Percentiles rank a stretch among this genome's conserved stretches.
These are phyloP conservation scores for Orthosia gothica DNA, from an alignment of 2,888 invertebrate species.

Conservation along the genomic window DNA sequence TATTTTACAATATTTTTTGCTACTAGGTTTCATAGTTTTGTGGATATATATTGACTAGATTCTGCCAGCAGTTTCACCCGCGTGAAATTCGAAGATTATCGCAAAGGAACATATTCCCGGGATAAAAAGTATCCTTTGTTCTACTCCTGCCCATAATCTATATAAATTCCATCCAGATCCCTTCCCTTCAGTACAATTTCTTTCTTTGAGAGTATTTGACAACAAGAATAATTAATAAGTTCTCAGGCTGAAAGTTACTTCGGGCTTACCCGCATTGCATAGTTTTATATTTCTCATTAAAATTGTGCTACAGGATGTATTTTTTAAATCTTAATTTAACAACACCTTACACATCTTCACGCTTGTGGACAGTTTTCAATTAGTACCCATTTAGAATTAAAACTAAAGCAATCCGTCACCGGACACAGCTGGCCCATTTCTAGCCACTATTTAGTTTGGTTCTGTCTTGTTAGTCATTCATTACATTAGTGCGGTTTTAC, in stretches of 20 bases:
- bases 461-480: conserved; percentile 91
- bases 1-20: background rate
- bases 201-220: background rate
- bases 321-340: conserved; percentile 50
- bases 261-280: background rate
- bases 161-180: no score
- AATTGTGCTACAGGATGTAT: conserved; percentile 27
- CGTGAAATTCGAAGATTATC: no score
- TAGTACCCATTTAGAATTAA: conserved; percentile 90
- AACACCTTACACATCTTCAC: conserved; percentile 76
- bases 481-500: conserved; percentile 88
- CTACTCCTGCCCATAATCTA: no score
- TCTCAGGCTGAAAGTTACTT: background rate
- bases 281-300: conserved; percentile 3
- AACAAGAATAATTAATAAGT: background rate
- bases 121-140: no score
- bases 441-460: conserved; percentile 90
- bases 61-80: no score
- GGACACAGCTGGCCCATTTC: conserved; percentile 90
- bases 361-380: conserved; percentile 86
- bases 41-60: background rate
- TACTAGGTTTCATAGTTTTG: background rate
- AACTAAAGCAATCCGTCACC: conserved; percentile 87
- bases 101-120: no score
- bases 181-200: background rate